These are phyloP conservation scores for Struthio camelus DNA, from an alignment of 2,113 vertebrate species.

Conservation along the genomic window DNA sequence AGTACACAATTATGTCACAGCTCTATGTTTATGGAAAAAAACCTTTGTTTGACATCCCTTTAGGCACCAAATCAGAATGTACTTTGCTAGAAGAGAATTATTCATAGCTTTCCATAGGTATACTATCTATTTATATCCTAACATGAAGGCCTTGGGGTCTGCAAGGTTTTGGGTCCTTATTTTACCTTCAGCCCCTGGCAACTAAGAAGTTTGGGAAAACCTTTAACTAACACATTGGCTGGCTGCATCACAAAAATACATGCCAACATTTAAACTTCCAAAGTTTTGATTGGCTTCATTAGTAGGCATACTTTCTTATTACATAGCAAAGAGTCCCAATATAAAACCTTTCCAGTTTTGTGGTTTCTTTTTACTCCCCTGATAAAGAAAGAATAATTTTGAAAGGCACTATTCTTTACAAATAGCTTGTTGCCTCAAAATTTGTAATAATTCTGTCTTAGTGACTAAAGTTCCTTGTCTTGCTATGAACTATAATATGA, in stretches of 20 bases:
- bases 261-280: background rate
- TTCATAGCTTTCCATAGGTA: background rate
- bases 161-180: background rate
- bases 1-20: background rate
- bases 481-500: background rate
- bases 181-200: background rate
- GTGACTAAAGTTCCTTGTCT: background rate
- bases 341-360: background rate
- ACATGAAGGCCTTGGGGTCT: background rate
- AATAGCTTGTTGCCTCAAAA: background rate
- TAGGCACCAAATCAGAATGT: conserved; percentile 29
- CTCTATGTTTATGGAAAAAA: conserved; percentile 49
- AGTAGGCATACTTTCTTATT: background rate
- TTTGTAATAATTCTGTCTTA: background rate
- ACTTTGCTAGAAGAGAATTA: background rate
- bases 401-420: background rate
- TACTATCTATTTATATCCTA: conserved; percentile 34
- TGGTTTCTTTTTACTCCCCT: background rate
- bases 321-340: background rate
- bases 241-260: background rate
- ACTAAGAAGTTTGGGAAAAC: background rate
- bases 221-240: background rate
- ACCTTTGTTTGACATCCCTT: conserved; percentile 7
- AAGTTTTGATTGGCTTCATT: background rate
- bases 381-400: background rate